These are phyloP conservation scores for Diplodus puntazzo DNA, from an alignment of 2,797 vertebrate genomes.

Conservation along the genomic window DNA sequence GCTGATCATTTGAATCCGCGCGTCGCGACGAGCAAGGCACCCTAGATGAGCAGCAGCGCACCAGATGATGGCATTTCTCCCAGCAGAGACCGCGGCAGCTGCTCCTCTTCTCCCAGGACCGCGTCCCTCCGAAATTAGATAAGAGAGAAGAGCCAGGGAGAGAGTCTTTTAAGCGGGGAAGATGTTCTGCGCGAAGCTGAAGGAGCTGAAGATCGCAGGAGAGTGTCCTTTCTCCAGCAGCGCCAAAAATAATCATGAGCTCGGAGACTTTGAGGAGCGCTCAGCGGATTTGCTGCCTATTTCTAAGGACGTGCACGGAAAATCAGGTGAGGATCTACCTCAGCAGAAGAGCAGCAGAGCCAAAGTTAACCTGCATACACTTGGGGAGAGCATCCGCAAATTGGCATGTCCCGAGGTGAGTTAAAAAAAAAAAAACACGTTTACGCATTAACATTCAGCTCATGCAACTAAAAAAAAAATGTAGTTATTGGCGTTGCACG, in stretches of 20 bases:
- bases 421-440: constrained; percentile 21
- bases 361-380: constrained; percentile 95
- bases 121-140: constrained; percentile 67
- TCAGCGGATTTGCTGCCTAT: constrained; percentile 81
- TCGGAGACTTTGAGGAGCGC: constrained; percentile 85
- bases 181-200: constrained; percentile 98
- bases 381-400: constrained; percentile 96
- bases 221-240: constrained; percentile 95
- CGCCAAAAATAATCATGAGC: constrained; percentile 80
- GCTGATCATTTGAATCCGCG: constrained; percentile 70
- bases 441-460: constrained; percentile 18
- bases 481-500: neutral
- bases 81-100: constrained; percentile 51
- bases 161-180: constrained; percentile 59
- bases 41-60: constrained; percentile 53
- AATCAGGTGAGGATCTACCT: constrained; percentile 80
- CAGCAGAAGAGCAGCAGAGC: constrained; percentile 90
- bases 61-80: constrained; percentile 75
- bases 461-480: neutral
- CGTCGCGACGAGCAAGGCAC: constrained; percentile 42
- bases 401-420: constrained; percentile 96
- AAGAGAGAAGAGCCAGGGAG: constrained; percentile 33
- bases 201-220: constrained; percentile 95
- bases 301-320: constrained; percentile 87
- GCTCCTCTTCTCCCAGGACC: constrained; percentile 64